Evolutionary conservation across 2,888 invertebrate genomes (phyloP), one percentile per base, ranked within the genome.

Genomic region (Himalopsyche tibetana): DNA sequence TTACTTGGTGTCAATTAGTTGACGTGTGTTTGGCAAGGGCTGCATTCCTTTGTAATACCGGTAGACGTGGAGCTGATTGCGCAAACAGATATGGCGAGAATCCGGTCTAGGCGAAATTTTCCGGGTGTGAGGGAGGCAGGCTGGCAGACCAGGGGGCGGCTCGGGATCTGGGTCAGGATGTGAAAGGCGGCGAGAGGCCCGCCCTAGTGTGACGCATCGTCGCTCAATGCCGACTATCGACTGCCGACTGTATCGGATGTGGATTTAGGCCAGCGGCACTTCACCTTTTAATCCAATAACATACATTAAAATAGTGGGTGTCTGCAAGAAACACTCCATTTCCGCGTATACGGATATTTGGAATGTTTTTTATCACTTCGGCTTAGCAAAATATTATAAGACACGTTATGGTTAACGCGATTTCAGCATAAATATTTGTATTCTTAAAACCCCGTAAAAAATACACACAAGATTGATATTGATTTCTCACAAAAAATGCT

Each of bases 121-220:
- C 38, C 74, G 19, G 74, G 74, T 74, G 74, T 38, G 74, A 36
- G 51, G 74, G 28, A 74, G 74, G 74, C 36, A 74, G 74, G 38
- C 28, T 15, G 38, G 15, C 74, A 74, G 74, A 74, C 74, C 28
- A 36, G 74, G 74, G 74, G 74, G 74, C 12, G 74, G 74, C 74
- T 15, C 74, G 74, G 74, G 74, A 74, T 74, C 74, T 74, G 74
- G 74, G 74, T 74, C 74, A 74, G 74, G 28, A 74, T 36, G 74
- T 74, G 74, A 74, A 74, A 74, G 74, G 74, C 74, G 74, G 74
- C 74, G 74, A 74, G 74, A 74, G 74, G 36, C 36, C 74, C 74
- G 38, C 74, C 74, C 74, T 74, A 15, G 74, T 36, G 74, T 74
- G 74, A 74, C 74, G 74, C 74, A 74, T 74, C 74, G 74, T 74